phyloP scores from a whole-genome alignment of 2,888 invertebrate genomes.

The Scrobipalpa atriplicella region DNA sequence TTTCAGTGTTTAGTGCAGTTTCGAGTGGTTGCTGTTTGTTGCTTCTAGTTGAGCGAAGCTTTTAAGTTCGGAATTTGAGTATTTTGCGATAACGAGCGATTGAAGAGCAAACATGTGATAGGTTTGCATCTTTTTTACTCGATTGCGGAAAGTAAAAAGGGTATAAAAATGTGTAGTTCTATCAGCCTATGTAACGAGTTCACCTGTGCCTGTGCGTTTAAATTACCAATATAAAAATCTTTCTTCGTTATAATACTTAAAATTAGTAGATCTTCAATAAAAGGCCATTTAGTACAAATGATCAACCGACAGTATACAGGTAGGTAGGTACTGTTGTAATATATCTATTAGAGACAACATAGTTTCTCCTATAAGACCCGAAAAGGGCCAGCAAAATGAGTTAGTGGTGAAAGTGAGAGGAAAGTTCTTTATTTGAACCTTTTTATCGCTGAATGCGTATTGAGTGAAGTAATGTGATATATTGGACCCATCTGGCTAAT shows the following conservation, averaged over 20 bases:
- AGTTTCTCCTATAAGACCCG: neutral
- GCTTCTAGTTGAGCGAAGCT: neutral
- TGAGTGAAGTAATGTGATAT: neutral
- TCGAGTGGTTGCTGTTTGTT: neutral
- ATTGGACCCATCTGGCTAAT: neutral
- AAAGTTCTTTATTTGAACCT: neutral
- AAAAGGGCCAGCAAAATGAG: constrained; percentile 3
- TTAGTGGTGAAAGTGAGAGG: neutral
- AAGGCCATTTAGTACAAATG: no score
- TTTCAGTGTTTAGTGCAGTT: constrained; percentile 2
- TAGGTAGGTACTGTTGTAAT: no score
- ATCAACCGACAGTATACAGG: no score
- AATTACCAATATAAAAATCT: no score
- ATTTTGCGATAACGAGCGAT: constrained; percentile 3
- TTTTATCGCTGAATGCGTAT: neutral
- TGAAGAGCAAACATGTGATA: neutral
- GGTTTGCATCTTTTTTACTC: neutral
- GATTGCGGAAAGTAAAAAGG: no score
- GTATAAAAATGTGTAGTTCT: no score
- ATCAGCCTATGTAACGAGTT: no score
- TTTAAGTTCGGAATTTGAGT: constrained; percentile 7
- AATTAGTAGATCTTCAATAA: neutral
- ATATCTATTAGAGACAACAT: neutral
- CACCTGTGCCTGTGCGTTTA: no score
- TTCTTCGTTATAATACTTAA: no score